A percentile compares a stretch with the other conserved stretches of the same genome.
Evolutionary conservation across 2,113 vertebrate species (phyloP).

Genomic region (Carassius carassius): DNA sequence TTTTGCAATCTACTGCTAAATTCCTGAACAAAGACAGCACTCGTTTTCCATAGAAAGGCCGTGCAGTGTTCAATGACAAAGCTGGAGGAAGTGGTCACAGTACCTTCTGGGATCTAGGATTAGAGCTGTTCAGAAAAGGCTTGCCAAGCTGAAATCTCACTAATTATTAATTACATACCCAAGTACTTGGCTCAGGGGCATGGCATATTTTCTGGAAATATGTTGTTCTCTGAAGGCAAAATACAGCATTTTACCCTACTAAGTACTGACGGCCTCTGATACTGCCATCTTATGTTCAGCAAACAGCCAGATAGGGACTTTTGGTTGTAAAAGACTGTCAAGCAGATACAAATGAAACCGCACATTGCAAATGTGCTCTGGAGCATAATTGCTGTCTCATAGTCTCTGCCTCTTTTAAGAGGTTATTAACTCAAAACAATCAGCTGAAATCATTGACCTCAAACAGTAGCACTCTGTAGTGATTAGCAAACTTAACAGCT

Average conservation of each 20-base stretch:
- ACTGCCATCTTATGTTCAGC: conserved; percentile 10
- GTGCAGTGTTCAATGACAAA: conserved; percentile 29
- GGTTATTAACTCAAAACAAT: conserved; percentile 33
- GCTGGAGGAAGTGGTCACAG: conserved; percentile 25
- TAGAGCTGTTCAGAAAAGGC: conserved; percentile 40
- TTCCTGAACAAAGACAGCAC: conserved; percentile 8
- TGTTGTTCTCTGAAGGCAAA: conserved; percentile 35
- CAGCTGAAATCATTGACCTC: not conserved
- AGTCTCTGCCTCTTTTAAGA: conserved; percentile 6
- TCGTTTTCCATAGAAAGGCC: conserved; percentile 25
- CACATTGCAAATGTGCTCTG: not conserved
- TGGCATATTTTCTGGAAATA: conserved; percentile 45
- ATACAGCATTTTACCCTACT: not conserved
- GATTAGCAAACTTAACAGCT: conserved; percentile 5
- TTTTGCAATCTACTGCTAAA: conserved; percentile 2
- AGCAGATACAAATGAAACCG: conserved; percentile 17
- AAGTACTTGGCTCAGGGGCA: conserved; percentile 43
- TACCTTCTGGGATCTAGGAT: conserved; percentile 41
- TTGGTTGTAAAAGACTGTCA: not conserved
- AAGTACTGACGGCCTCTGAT: not conserved
- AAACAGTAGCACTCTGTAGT: not conserved
- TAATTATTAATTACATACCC: conserved; percentile 57
- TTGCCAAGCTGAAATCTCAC: conserved; percentile 49
- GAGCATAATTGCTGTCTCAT: conserved; percentile 26
- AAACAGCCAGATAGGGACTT: conserved; percentile 8